Percentiles rank a stretch among this genome's conserved stretches.
Conservation (phyloP, 2,113 vertebrate genomes). For the Heliornis fulica region DNA sequence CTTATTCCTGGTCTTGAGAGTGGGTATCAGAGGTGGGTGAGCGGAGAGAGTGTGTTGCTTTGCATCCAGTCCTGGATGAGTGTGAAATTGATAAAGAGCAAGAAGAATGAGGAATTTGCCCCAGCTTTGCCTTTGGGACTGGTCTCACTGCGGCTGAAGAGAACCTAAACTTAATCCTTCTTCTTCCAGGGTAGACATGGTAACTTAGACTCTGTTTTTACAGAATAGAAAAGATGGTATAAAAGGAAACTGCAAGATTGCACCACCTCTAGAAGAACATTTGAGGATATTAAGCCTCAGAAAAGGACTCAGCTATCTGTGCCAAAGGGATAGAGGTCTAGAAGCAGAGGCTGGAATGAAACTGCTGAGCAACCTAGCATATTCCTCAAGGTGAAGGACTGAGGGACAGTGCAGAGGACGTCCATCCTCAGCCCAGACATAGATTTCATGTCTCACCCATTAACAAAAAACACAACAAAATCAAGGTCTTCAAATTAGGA, state of each 20-base stretch:
- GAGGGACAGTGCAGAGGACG: background rate
- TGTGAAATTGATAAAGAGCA: background rate
- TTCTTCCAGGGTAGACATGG: background rate
- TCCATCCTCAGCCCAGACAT: background rate
- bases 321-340: background rate
- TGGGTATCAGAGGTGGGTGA: background rate
- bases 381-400: rapidly evolving
- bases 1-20: background rate
- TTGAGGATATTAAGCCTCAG: background rate
- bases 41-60: background rate
- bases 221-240: background rate
- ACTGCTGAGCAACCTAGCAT: background rate
- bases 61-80: background rate
- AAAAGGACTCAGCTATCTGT: background rate
- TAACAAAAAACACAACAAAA: background rate
- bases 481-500: background rate
- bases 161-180: background rate
- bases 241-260: background rate
- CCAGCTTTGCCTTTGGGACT: background rate
- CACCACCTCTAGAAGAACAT: background rate
- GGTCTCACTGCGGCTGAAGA: background rate
- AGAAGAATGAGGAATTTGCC: background rate
- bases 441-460: background rate
- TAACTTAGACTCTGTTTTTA: background rate
- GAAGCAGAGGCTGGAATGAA: background rate